Base-by-base conservation (phyloP, 2,888 invertebrate species). In the Hoplodrina blanda region DNA sequence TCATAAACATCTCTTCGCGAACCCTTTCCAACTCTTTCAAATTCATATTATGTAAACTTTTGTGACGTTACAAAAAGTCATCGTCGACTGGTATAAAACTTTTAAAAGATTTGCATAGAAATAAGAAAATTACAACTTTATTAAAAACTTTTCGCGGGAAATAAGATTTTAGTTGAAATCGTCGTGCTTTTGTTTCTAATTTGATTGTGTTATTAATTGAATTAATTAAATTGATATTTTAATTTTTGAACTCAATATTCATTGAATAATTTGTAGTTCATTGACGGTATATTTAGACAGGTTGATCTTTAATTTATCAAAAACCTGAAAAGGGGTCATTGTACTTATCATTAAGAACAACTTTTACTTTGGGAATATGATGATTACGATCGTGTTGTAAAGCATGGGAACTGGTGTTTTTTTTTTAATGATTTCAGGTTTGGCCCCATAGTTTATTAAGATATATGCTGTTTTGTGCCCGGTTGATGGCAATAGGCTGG, bases 21-120 rank as follows among this genome's bases (percentile, higher is more conserved):
- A 80, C 66, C 64, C 55, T 65, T 78, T 78, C 4, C 3, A 61
- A 56, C 20, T 60, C 53, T 53, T 78, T 62, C 44, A 33, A 67
- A 73, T 54, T 59, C 8, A 41, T 75, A 84, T 72, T 46, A 55
- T 65, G n/a, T 15, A 61, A 84, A 82, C 65, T 77, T 80, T 75
- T 69, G 41, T 52, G 11, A 62, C 73, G 66, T 69, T 17, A 69
- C 62, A 69, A 85, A 83, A 82, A 80, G 56, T 69, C 19, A 70
- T 77, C 77, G 57, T 65, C 71, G 65, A 53, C 25, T 62, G 69
- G 30, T 54, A 50, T 63, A 54, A 25, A 25, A 85, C 75, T 76
- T 75, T 77, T 69, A 56, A 73, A 73, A 72, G 52, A 84, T 85
- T 86, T 79, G 80, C 85, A 85, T 85, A 79, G 75, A 85, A 80